A percentile compares a stretch with the other conserved stretches of the same genome.
Conservation (phyloP, 1,140 invertebrate genomes). For the Lepidurus apus region DNA sequence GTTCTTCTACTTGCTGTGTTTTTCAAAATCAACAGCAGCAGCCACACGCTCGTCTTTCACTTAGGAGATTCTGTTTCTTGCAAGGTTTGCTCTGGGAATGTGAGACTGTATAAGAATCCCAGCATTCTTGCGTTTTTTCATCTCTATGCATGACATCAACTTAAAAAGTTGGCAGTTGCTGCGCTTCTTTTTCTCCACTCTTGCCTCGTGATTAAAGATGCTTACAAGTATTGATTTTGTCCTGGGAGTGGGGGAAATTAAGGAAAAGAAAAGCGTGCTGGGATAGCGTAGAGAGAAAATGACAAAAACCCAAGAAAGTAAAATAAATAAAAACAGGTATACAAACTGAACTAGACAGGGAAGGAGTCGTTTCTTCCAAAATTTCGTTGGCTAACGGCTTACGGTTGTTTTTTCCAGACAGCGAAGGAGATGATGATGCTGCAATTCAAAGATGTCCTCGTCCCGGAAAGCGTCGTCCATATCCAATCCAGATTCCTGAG, state of each 20-base stretch:
- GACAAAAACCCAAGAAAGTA: background rate
- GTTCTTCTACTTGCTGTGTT: too few species aligned
- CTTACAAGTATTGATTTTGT: background rate
- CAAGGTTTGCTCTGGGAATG: too few species aligned
- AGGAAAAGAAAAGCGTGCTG: background rate
- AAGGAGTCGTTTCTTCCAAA: background rate
- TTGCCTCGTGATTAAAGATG: background rate
- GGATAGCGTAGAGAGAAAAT: too few species aligned
- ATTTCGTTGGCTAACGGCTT: slow-evolving; percentile 43
- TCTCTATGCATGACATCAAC: background rate
- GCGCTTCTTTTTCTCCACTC: background rate
- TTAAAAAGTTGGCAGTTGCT: background rate
- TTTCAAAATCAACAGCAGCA: too few species aligned
- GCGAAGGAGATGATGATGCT: slow-evolving; percentile 95
- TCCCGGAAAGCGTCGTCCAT: slow-evolving; percentile 78
- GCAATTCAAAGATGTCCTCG: slow-evolving; percentile 97
- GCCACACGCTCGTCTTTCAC: too few species aligned
- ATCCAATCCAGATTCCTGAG: slow-evolving; percentile 82
- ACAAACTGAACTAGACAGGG: background rate
- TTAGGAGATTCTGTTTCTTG: too few species aligned
- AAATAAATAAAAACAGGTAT: background rate
- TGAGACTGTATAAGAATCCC: too few species aligned
- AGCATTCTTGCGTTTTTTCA: background rate
- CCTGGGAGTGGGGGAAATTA: background rate
- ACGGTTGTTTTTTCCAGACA: slow-evolving; percentile 98